Conservation (phyloP, 2,113 vertebrate genomes). For the Colaptes auratus region DNA sequence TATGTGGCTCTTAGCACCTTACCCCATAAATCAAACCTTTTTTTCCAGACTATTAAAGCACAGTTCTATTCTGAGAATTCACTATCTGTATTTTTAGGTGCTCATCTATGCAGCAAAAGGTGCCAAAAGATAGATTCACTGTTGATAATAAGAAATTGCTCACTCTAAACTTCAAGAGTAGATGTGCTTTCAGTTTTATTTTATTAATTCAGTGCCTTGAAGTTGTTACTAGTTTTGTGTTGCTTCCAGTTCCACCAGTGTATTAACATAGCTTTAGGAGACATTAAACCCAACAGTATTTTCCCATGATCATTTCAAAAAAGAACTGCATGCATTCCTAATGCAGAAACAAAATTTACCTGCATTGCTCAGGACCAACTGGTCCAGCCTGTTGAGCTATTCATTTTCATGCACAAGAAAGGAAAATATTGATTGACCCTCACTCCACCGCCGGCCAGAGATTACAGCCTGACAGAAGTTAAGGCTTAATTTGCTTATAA, state of each 20-base stretch:
- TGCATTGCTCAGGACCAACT: neutral
- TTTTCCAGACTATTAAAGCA: neutral
- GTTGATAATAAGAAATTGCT: neutral
- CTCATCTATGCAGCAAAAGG: neutral
- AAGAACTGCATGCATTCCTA: neutral
- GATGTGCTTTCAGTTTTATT: neutral
- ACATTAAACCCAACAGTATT: neutral
- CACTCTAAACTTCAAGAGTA: neutral
- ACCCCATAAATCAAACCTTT: conserved; percentile 35
- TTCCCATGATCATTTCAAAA: neutral
- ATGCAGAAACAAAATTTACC: neutral
- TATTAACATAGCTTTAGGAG: neutral
- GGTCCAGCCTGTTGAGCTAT: neutral
- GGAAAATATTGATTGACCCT: neutral
- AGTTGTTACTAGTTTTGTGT: neutral
- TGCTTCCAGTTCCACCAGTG: neutral
- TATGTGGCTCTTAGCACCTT: conserved; percentile 16
- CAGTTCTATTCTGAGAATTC: neutral
- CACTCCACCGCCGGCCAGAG: neutral
- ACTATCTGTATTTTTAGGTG: neutral
- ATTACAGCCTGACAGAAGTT: neutral
- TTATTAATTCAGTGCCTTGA: neutral
- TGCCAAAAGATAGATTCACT: neutral
- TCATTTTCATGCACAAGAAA: neutral
- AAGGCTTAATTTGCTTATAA: neutral